Base-by-base conservation (phyloP, 2,888 invertebrate genomes). In the Epinotia ramella region DNA sequence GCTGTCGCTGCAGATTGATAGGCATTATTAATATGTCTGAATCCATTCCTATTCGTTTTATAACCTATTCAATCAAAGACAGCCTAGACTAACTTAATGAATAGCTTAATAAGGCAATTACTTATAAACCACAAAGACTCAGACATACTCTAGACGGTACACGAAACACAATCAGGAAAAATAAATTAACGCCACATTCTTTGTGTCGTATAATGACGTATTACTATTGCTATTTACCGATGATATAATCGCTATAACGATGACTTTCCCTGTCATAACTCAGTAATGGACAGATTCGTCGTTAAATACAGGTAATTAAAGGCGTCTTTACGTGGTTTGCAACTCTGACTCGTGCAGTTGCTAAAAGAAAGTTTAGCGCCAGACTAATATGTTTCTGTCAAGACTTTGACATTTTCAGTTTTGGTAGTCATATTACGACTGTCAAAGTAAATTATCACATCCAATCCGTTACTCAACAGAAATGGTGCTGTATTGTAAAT, bases 211-310 rank as follows among this genome's bases (percentile, higher is more conserved):
- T 62, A 20, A 13, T 59, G 13, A 13, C 24, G 13, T 7, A 62
- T 28, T 6, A 63, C 3, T 9, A 16, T 59, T 2, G 33, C 64
- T 74, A 74, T 69, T 69, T 64, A 74, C 57, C 68, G 11, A 24
- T 74, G 74, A 57, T 49, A 69, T 70, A 69, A 74, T 49, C 28
- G n/a, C 18, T 60, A 44, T 73, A 63, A 69, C 62, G 28, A 57
- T 33, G 28, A 33, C 64, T 74, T 66, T 73, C 69, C n/a, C 69
- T 33, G 59, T 73, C 69, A 74, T 69, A 69, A 69, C 57, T 46
- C 46, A 65, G 49, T 63, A 57, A 53, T 74, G 59, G 33, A 59
- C 24, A 24, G 63, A 63, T n/a, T 60, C 40, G 57, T 49, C 24
- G 24, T 20, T 46, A 63, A 68, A 60, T 60, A 49, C 11, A 16